A percentile compares a stretch with the other conserved stretches of the same genome.
Evolutionary conservation across 2,113 vertebrate species (phyloP).

Genomic region (Pithys albifrons): DNA sequence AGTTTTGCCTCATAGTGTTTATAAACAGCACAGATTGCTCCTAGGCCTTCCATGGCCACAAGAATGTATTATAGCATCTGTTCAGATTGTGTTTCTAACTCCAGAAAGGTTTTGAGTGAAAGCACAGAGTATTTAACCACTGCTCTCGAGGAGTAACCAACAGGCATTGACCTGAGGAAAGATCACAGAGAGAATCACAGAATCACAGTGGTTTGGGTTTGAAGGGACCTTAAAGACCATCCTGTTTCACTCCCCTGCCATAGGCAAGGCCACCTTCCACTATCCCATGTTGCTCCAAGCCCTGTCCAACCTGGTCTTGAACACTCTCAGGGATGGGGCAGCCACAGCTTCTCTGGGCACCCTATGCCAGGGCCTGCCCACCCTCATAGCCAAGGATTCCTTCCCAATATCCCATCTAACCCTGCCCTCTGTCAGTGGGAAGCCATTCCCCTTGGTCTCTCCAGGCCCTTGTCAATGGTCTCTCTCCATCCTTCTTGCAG

Average conservation of each 20-base stretch:
- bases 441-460: background rate
- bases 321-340: background rate
- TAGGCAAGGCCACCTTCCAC: background rate
- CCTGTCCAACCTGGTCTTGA: background rate
- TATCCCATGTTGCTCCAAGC: background rate
- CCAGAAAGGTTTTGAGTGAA: background rate
- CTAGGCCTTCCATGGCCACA: background rate
- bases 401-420: background rate
- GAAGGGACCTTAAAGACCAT: rapidly evolving
- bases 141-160: background rate
- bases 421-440: background rate
- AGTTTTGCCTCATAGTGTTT: background rate
- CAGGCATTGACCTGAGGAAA: background rate
- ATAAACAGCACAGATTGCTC: background rate
- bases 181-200: background rate
- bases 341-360: too few relatives aligned
- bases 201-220: background rate
- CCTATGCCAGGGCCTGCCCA: background rate
- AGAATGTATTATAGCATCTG: background rate
- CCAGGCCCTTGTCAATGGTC: background rate
- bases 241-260: rapidly evolving
- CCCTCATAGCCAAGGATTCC: background rate
- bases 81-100: background rate
- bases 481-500: background rate
- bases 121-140: background rate